Base-by-base conservation (phyloP, 2,888 invertebrate species). In the Phragmatobia fuliginosa region DNA sequence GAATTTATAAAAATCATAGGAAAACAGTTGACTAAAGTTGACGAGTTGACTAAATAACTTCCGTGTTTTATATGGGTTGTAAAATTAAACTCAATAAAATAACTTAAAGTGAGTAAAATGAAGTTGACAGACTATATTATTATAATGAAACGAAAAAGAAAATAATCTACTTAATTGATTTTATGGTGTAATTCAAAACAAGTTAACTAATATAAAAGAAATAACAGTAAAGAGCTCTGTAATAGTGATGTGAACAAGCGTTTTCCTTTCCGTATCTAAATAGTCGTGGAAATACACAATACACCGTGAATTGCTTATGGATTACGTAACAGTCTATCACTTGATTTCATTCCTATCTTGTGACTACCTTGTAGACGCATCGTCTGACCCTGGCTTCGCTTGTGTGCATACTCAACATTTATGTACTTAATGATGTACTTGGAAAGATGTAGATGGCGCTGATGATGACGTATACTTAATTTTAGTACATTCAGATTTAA, bases 311-410 rank as follows among this genome's bases (percentile, higher is more conserved):
- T 80, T 69, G 62, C 75, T 79, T 76, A 79, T 76, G 73, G 77
- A 71, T 85, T 81, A 81, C 78, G 78, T 74, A 75, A 72, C 61
- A 74, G 59, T 59, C 62, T 75, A 72, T 79, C 79, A 74, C 79
- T 81, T 82, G 75, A 81, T 80, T 83, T 81, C 77, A 88, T 89
- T 85, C 85, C 85, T 82, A 80, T 80, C 81, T 80, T 70, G 81
- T 89, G 88, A 88, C 75, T 66, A 75, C 73, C 71, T 71, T 67
- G 63, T 73, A 77, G 2, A 61, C 18, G 31, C 36, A 14, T 38
- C 25, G 25, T 32, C 25, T 45, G 36, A 32, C 31, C 25, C 18
- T 25, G 65, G 41, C 25, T 52, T 65, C 21, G 10, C 60, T 36
- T 52, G 38, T 31, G 28, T 41, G 31, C 25, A 61, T 14, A 61